phyloP scores from a whole-genome alignment of 2,113 vertebrate species.

The Bothrops jararaca region DNA sequence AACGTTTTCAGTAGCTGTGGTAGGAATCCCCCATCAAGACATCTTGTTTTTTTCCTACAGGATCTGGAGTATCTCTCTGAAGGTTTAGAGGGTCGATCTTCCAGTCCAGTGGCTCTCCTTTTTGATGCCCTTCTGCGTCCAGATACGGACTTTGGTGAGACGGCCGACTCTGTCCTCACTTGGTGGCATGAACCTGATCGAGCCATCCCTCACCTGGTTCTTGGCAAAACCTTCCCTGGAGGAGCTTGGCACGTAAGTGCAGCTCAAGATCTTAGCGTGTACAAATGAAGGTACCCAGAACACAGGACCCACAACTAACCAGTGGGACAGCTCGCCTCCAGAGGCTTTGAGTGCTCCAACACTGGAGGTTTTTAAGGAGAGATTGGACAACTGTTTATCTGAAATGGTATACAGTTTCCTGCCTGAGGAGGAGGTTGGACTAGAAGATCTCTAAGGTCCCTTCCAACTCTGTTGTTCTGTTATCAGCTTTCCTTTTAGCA shows the following conservation, averaged over 20 bases:
- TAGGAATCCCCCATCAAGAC: not conserved
- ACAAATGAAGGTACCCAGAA: not conserved
- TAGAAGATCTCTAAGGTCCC: not conserved
- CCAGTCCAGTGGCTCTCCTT: constrained; percentile 75
- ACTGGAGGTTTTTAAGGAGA: not conserved
- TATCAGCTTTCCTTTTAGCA: not conserved
- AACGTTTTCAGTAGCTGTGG: not conserved
- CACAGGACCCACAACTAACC: not conserved
- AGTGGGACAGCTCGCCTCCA: not conserved
- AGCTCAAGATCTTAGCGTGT: not conserved
- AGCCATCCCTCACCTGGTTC: constrained; percentile 74
- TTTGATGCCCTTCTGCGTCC: constrained; percentile 78
- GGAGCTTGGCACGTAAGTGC: constrained; percentile 80
- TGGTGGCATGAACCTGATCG: constrained; percentile 66
- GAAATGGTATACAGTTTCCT: too few relatives aligned
- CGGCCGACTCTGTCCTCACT: constrained; percentile 70
- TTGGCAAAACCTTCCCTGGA: constrained; percentile 74
- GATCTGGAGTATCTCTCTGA: constrained; percentile 79
- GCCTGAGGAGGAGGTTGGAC: not conserved
- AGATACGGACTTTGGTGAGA: constrained; percentile 75
- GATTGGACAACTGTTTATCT: not conserved
- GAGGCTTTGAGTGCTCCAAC: not conserved
- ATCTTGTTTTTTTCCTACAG: constrained; percentile 39
- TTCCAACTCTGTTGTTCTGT: not conserved
- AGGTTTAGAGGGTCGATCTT: constrained; percentile 76